phyloP scores from a whole-genome alignment of 2,797 vertebrate species.

The Odontamblyopus rebecca region DNA sequence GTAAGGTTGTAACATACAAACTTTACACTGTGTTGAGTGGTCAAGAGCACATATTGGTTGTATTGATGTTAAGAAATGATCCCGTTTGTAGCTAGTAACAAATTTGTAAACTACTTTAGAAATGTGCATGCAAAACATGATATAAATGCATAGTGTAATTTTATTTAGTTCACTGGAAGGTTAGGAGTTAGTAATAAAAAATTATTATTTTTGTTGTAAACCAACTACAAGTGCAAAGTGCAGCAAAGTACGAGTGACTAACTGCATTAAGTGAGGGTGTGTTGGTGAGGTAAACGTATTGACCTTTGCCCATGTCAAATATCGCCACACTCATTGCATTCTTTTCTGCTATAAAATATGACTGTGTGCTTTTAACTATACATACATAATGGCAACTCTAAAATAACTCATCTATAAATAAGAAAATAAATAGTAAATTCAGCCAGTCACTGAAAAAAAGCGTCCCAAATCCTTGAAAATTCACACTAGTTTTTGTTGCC shows the following conservation, averaged over 20 bases:
- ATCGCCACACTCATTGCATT: neutral
- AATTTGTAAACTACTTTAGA: too few species aligned
- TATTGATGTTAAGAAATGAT: neutral
- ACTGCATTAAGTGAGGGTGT: neutral
- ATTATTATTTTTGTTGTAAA: neutral
- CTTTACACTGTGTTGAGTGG: neutral
- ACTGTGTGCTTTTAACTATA: too few species aligned
- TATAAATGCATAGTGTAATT: neutral
- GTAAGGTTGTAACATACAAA: conserved; percentile 1
- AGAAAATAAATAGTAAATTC: too few species aligned
- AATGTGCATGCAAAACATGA: too few species aligned
- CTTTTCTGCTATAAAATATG: too few species aligned
- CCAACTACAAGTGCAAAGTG: neutral
- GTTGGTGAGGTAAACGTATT: neutral
- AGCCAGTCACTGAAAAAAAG: too few species aligned
- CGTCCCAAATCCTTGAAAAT: too few species aligned
- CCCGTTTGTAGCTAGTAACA: neutral
- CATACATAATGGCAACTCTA: too few species aligned
- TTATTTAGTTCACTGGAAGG: neutral
- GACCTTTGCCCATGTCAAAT: conserved; percentile 5
- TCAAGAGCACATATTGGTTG: neutral
- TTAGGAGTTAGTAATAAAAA: neutral
- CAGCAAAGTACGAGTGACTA: neutral
- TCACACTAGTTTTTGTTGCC: too few species aligned
- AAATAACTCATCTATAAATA: too few species aligned